Evolutionary conservation across 2,888 invertebrate species (phyloP).

Genomic region (Ryuthela nishihirai): DNA sequence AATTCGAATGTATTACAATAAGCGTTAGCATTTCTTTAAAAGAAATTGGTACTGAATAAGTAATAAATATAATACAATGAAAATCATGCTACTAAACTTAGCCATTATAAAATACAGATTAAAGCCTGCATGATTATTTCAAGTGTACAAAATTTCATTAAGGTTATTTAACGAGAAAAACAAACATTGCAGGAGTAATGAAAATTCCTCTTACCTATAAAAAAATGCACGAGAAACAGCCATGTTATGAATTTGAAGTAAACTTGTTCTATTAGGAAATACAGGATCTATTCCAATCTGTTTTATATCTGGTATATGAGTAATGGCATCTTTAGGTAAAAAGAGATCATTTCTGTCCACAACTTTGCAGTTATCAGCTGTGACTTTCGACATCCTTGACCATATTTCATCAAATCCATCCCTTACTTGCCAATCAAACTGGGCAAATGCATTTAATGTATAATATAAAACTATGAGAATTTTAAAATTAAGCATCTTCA

Average conservation of each 20-base stretch:
- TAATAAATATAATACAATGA: no score
- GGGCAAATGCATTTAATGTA: conserved; percentile 54
- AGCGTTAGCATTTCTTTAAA: no score
- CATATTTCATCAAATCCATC: conserved; percentile 88
- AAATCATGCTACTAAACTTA: no score
- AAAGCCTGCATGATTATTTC: no score
- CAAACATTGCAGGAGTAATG: neutral
- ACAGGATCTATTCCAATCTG: conserved; percentile 91
- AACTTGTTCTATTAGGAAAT: conserved; percentile 87
- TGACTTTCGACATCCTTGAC: conserved; percentile 75
- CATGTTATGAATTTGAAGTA: conserved; percentile 92
- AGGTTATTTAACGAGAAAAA: neutral
- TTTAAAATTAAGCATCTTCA: no score
- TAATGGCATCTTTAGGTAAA: conserved; percentile 76
- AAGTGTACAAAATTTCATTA: no score
- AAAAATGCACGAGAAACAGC: conserved; percentile 94
- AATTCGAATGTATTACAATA: no score
- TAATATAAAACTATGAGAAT: neutral
- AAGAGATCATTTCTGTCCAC: conserved; percentile 78
- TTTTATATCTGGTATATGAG: conserved; percentile 88
- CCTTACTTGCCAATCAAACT: conserved; percentile 86
- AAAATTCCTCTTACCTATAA: conserved; percentile 59
- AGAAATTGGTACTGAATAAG: no score
- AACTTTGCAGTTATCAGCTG: conserved; percentile 82
- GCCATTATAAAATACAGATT: no score